A percentile compares a stretch with the other conserved stretches of the same genome.
phyloP scores from a whole-genome alignment of 2,888 invertebrate genomes.

The Deroplatys truncata region DNA sequence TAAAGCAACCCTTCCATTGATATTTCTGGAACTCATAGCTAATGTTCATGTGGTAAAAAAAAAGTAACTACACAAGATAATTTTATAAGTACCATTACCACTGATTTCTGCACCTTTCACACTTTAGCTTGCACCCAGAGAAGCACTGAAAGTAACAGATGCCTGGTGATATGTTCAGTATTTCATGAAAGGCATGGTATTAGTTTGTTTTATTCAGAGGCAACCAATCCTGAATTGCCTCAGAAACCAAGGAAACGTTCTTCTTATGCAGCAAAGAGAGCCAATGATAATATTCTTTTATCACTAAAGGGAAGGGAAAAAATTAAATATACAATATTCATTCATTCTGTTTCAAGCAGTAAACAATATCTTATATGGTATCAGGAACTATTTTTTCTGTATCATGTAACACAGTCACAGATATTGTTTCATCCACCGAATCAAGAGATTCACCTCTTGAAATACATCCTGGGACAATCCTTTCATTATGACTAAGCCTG shows the following conservation, averaged over 20 bases:
- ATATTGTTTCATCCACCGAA: not conserved
- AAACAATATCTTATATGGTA: conserved; percentile 1
- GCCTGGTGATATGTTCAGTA: not conserved
- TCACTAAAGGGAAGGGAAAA: not conserved
- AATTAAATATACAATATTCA: not conserved
- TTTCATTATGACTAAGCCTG: not conserved
- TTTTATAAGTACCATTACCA: no score
- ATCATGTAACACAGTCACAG: not conserved
- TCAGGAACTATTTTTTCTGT: conserved; percentile 16
- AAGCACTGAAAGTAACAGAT: not conserved
- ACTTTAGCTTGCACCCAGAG: no score
- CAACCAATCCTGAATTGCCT: not conserved
- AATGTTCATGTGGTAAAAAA: no score
- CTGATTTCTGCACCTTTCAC: no score
- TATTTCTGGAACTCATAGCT: no score
- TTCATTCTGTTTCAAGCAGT: no score
- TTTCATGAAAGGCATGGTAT: no score
- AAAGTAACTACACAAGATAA: no score
- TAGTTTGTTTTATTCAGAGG: no score
- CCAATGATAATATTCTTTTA: not conserved
- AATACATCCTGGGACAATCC: not conserved
- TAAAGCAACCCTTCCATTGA: no score
- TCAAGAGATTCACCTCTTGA: not conserved
- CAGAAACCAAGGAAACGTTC: not conserved
- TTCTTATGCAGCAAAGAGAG: not conserved